phyloP scores from a whole-genome alignment of 2,113 vertebrate species.

The Neoarius graeffei region DNA sequence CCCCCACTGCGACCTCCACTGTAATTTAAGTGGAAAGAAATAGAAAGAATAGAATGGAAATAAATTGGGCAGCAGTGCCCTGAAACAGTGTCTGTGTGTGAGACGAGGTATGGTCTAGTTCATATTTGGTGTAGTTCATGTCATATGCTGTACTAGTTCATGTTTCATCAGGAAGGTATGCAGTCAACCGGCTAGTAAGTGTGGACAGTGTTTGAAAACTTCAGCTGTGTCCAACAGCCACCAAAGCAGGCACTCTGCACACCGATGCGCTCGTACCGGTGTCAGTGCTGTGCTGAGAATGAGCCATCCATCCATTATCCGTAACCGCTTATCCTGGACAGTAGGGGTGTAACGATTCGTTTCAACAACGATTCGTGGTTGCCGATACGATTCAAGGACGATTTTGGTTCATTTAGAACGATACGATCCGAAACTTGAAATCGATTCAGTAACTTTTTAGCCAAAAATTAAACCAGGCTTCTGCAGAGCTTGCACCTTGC shows the following conservation, averaged over 20 bases:
- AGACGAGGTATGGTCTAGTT: not conserved
- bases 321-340: no score
- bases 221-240: not conserved
- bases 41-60: slow-evolving; percentile 45
- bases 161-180: not conserved
- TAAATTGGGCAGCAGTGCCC: slow-evolving; percentile 52
- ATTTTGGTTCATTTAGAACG: no score
- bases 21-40: slow-evolving; percentile 70
- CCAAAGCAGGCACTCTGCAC: not conserved
- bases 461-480: no score
- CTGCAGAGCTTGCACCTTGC: no score
- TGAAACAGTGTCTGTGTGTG: slow-evolving; percentile 50
- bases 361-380: no score
- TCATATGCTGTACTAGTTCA: not conserved
- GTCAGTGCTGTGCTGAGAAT: not conserved
- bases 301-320: no score
- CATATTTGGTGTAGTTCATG: no score
- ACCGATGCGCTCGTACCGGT: no score
- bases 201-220: not conserved
- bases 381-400: no score
- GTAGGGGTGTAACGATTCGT: no score
- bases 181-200: not conserved
- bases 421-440: no score
- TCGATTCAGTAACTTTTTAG: no score
- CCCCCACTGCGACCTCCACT: slow-evolving; percentile 65